Evolutionary conservation across 2,888 invertebrate genomes (phyloP).

Genomic region (Clistopyga incitator): DNA sequence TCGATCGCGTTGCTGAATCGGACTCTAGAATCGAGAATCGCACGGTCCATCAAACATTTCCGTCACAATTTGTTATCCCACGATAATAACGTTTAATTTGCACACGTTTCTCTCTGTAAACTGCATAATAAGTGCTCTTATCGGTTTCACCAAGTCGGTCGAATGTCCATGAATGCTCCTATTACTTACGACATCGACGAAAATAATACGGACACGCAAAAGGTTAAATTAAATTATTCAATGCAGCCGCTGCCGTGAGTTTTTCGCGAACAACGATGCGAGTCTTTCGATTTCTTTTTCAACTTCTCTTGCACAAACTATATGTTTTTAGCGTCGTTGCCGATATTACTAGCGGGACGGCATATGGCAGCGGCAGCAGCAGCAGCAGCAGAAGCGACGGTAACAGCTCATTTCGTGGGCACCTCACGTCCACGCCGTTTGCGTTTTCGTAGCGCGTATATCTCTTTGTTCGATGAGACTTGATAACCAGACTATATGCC

Average conservation of each 20-base stretch:
- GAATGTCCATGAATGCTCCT: background rate
- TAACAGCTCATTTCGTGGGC: conserved; percentile 50
- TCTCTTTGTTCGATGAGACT: conserved; percentile 56
- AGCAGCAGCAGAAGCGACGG: conserved; percentile 1
- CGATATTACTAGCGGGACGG: conserved; percentile 3
- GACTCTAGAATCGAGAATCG: conserved; percentile 49
- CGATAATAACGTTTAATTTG: conserved; percentile 31
- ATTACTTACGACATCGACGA: conserved; percentile 19
- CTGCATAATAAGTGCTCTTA: conserved; percentile 5
- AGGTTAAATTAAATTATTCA: conserved; percentile 57
- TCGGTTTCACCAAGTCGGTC: background rate
- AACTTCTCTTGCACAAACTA: background rate
- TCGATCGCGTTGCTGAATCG: conserved; percentile 24
- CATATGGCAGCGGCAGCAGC: background rate
- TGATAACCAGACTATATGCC: conserved; percentile 11
- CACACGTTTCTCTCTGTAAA: conserved; percentile 11
- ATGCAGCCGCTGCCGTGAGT: conserved; percentile 6
- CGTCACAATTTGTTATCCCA: background rate
- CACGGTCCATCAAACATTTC: background rate
- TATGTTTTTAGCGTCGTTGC: conserved; percentile 1
- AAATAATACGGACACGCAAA: conserved; percentile 32
- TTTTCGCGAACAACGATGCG: conserved; percentile 11
- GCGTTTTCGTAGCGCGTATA: conserved; percentile 51
- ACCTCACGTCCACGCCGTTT: conserved; percentile 59
- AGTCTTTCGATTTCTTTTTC: conserved; percentile 26